Percentiles rank a stretch among this genome's conserved stretches.
phyloP scores from a whole-genome alignment of 2,888 invertebrate genomes.

The Dinocampus coccinellae region DNA sequence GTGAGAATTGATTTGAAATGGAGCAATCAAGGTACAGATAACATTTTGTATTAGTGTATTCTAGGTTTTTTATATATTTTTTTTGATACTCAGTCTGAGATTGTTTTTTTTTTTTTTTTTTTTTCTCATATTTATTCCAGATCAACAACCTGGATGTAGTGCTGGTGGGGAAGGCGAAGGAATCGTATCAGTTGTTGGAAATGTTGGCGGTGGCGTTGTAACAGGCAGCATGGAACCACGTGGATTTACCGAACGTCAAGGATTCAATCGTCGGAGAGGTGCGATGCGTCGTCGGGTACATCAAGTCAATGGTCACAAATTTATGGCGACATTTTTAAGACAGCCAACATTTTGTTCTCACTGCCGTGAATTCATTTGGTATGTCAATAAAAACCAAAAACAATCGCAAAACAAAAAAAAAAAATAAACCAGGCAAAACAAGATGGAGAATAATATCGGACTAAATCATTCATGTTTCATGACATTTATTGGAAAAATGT shows the following conservation, averaged over 20 bases:
- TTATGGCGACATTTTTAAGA: constrained; percentile 98
- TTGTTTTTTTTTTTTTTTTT: no score
- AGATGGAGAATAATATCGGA: background rate
- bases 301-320: constrained; percentile 98
- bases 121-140: no score
- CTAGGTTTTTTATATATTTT: no score
- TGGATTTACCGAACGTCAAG: constrained; percentile 97
- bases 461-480: background rate
- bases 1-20: constrained; percentile 92
- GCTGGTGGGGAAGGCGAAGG: constrained; percentile 57
- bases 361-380: constrained; percentile 99
- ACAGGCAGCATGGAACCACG: constrained; percentile 73
- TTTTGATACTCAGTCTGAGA: no score
- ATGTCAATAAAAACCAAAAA: constrained; percentile 64
- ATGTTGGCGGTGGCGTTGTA: constrained; percentile 52
- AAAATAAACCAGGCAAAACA: background rate
- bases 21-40: constrained; percentile 80
- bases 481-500: background rate
- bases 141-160: constrained; percentile 60
- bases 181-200: constrained; percentile 54
- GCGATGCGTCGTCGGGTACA: constrained; percentile 98
- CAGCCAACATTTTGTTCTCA: constrained; percentile 99
- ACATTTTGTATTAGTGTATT: background rate
- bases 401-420: background rate
- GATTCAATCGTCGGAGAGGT: constrained; percentile 95